Evolutionary conservation across 2,888 invertebrate genomes (phyloP), one percentile per base, ranked within the genome.

Genomic region (Cotesia congregata): DNA sequence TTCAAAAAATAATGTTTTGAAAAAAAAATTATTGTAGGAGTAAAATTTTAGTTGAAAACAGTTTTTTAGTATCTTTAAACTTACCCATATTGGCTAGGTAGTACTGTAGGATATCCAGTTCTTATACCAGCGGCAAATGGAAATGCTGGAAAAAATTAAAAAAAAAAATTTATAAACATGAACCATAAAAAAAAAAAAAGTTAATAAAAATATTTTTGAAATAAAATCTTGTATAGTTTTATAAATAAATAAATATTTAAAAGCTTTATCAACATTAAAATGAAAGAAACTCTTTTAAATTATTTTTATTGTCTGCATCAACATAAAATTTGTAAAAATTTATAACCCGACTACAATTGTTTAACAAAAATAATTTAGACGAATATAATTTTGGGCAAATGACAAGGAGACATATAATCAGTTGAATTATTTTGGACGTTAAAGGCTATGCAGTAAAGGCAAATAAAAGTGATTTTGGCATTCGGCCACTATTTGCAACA

Each of bases 61-160:
- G 4, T 9, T 50, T 9, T 71, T 61, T 30, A 30, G 30, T 30
- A 30, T 30, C 30, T 60, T 76, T 64, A 72, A 79, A 94, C 96
- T 95, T 91, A 96, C 96, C 96, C 96, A 88, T 95, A 96, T 89
- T 95, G 96, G 82, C 95, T 92, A 78, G 94, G 95, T 85, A 96
- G 91, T 80, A 96, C 93, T 70, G 94, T 91, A 75, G 94, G 95
- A 88, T 95, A 96, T 81, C 95, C 95, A 80, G 95, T 92, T 82
- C 95, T 93, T 79, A 96, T 94, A 80, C 95, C 94, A 73, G 93
- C 91, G 81, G 95, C 93, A 87, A 94, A 94, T 86, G 94, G 93
- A 90, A 94, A 94, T 86, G 94, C 94, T 94, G 91, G 75, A 91
- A 91, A 85, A 83, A 81, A 78, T 78, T 74, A 20, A 41, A 15